phyloP scores from a whole-genome alignment of 2,888 invertebrate genomes.

The Tineola bisselliella region DNA sequence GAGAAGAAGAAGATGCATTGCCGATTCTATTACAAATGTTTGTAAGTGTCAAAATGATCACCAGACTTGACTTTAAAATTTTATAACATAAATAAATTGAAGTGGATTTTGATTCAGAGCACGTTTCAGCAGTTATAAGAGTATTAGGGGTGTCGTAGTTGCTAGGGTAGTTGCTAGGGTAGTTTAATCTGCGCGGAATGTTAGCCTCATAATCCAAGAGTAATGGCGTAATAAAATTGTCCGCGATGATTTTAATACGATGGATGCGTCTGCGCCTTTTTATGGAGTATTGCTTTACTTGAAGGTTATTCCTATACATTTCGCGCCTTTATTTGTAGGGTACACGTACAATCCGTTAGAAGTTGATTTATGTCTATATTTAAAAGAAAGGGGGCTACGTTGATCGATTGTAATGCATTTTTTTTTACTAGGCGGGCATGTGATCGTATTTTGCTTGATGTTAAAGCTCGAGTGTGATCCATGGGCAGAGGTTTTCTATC shows the following conservation, averaged over 20 bases:
- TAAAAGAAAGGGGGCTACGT: no score
- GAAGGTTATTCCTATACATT: no score
- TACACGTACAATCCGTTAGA: no score
- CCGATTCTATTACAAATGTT: no score
- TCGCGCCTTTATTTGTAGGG: no score
- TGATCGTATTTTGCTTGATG: no score
- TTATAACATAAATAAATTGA: constrained; percentile 1
- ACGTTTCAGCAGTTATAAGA: constrained; percentile 13
- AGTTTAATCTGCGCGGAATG: constrained; percentile 54
- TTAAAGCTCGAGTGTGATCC: no score
- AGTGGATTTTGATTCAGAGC: constrained; percentile 6
- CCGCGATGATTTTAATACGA: constrained; percentile 31
- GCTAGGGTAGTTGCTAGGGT: not conserved
- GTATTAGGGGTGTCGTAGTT: constrained; percentile 1
- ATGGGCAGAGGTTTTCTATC: no score
- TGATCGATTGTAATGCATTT: no score
- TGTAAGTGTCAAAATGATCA: not conserved
- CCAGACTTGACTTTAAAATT: not conserved
- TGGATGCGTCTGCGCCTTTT: constrained; percentile 22
- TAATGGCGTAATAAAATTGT: constrained; percentile 54
- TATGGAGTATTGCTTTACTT: not conserved
- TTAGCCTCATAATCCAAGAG: constrained; percentile 42
- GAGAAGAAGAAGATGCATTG: no score
- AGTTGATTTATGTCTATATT: no score
- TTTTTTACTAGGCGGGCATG: no score